Evolutionary conservation across 1,140 invertebrate genomes (phyloP).

Genomic region (Sarcophaga peregrina): DNA sequence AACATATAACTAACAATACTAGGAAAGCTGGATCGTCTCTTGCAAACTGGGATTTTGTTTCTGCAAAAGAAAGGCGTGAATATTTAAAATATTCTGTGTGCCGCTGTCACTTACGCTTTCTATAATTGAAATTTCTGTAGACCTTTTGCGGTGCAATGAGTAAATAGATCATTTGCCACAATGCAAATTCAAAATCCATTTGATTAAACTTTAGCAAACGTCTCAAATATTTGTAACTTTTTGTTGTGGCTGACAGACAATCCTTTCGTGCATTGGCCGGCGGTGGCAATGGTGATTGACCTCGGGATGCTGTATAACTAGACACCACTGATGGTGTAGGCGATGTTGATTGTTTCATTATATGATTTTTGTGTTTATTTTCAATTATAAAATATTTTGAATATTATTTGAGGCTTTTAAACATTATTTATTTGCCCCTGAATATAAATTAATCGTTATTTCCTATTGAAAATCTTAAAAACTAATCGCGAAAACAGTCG

Average conservation of each 20-base stretch:
- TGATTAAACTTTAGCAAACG: conserved; percentile 93
- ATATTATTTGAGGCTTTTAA: background rate
- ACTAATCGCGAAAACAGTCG: background rate
- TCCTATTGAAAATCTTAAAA: conserved; percentile 10
- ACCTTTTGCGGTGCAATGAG: conserved; percentile 97
- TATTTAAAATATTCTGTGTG: background rate
- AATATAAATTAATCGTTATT: background rate
- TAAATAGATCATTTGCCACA: conserved; percentile 98
- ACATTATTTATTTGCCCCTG: background rate
- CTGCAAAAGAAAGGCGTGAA: conserved; percentile 70
- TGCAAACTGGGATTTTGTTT: conserved; percentile 98
- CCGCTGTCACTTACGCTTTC: conserved; percentile 86
- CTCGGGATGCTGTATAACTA: conserved; percentile 64
- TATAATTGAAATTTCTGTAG: conserved; percentile 97
- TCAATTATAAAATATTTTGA: background rate
- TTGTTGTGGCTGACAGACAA: conserved; percentile 87
- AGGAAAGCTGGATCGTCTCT: conserved; percentile 99
- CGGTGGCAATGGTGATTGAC: conserved; percentile 70
- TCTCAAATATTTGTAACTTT: conserved; percentile 92
- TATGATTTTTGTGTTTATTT: conserved; percentile 47
- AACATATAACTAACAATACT: conserved; percentile 88
- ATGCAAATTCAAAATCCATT: conserved; percentile 99
- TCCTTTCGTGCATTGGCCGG: conserved; percentile 74
- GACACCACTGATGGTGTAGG: conserved; percentile 69
- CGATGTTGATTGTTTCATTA: conserved; percentile 77